Base-by-base conservation (phyloP, 2,888 invertebrate species). In the Cheilosia grossa region DNA sequence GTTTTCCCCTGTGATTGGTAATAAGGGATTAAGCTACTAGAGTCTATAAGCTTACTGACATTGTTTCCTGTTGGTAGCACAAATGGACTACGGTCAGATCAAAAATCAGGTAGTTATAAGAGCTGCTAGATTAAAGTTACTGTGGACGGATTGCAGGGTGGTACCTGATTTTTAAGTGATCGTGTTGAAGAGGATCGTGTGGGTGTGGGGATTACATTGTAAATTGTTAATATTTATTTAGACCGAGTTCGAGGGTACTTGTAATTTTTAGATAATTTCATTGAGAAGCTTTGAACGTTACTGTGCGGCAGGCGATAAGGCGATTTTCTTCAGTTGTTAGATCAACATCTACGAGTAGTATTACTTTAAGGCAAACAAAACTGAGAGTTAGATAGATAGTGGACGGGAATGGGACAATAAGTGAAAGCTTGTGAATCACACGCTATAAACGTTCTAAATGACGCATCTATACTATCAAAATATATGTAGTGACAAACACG, bases 61-160 rank as follows among this genome's bases (percentile, higher is more conserved):
- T 9, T 0, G 42, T 51, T 79, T 79, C 58, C 72, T 72, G 63
- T 79, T 72, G n/a, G 78, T 64, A 79, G 78, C 64, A 58, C 42
- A 42, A 72, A n/a, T 24, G 40, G 51, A 51, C 58, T 58, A 58
- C 21, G 3, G 15, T 30, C 27, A 61, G 21, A 19, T 17, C n/a
- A 13, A 2, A 54, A 44, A 64, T 47, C 42, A 42, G 33, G 54
- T 15, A 54, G n/a, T 73, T 54, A 37, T 42, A n/a, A 9, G 42
- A 73, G 64, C 24, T 37, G 33, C 0, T 13, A 33, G 27, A 63
- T 74, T 27, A 64, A 3, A 19, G 5, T n/a, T 13, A 15, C 13
- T 10, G 17, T 4, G 47, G 17, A n/a, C 27, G 5, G 27, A 27
- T 27, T 27, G 6, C 6, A 33, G 51, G 30, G 7, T 53, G 30